Base-by-base conservation (phyloP, 1,140 invertebrate species). In the Diabrotica undecimpunctata region DNA sequence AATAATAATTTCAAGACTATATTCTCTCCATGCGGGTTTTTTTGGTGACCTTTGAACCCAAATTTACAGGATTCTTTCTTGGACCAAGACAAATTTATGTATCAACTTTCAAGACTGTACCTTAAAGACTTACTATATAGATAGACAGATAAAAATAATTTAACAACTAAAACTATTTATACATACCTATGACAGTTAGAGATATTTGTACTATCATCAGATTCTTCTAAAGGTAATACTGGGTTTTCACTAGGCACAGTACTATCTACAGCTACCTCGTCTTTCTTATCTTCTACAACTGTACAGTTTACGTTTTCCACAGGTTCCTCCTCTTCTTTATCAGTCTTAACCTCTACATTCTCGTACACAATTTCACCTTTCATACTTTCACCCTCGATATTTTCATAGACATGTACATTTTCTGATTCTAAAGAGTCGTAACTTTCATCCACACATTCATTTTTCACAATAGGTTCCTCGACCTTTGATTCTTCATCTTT, bases 391-490 rank as follows among this genome's bases (percentile, higher is more conserved):
- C 59, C 67, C 13, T 77, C 68, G 7, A 76, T 38, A 60, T 78
- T 76, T 61, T 77, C 73, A 56, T 77, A 75, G 12, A 76, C 64
- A 51, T 74, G 73, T 10, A 54, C 11, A 11, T 60, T 64, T 50
- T 74, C 67, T 7, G 61, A 50, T 61, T 77, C 76, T 38, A 77
- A 62, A 12, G 75, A 77, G 66, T 78, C 76, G 54, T 68, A 76
- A 59, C 66, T 67, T 3, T 59, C 53, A 13, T 66, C 68, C 11
- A 64, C 61, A 14, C 13, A 39, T 10, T 61, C 61, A n/a, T 46
- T 46, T 46, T 46, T 46, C n/a, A 46, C 41, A 10, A 46, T 4
- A 5, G n/a, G 3, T 46, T 3, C 41, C 8, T 46, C n/a, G 3
- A 10, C n/a, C 13, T 65, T 56, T 50, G 61, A 25, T 25, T 52